These are phyloP conservation scores for Rhynchomys soricoides DNA, from an alignment of 2,113 vertebrate species.

Conservation along the genomic window DNA sequence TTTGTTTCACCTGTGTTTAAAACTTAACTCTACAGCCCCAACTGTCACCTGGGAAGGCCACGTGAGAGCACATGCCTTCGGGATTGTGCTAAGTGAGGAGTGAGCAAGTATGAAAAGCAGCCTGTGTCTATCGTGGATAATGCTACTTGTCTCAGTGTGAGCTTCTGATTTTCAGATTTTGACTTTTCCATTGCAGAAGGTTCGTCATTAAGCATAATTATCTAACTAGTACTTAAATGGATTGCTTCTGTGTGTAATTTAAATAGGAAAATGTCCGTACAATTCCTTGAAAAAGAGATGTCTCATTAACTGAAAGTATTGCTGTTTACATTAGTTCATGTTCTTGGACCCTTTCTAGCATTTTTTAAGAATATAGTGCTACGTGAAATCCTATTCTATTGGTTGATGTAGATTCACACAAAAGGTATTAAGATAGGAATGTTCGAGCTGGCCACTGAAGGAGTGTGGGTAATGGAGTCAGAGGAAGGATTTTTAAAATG, in stretches of 20 bases:
- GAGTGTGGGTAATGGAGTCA: background rate
- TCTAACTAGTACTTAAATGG: conserved; percentile 9
- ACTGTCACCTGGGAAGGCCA: background rate
- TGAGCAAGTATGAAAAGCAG: background rate
- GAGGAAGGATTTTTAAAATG: background rate
- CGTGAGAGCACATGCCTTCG: background rate
- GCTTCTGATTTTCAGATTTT: background rate
- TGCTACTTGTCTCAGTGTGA: background rate
- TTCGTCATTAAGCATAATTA: background rate
- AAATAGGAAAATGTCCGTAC: background rate
- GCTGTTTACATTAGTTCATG: conserved; percentile 27
- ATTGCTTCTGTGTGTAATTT: background rate
- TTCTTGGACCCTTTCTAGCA: conserved; percentile 24
- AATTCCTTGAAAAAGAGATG: background rate
- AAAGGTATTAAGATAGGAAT: background rate
- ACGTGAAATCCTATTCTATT: background rate
- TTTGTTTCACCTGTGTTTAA: background rate
- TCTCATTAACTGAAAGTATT: conserved; percentile 22
- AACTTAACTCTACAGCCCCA: background rate
- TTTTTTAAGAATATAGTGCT: background rate
- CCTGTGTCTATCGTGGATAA: background rate
- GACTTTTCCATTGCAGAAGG: background rate
- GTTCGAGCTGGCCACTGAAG: background rate
- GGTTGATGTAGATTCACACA: background rate
- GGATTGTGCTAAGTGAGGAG: background rate